Percentiles rank a stretch among this genome's conserved stretches.
Evolutionary conservation across 2,888 invertebrate genomes (phyloP).

Genomic region (Geotrupes spiniger): DNA sequence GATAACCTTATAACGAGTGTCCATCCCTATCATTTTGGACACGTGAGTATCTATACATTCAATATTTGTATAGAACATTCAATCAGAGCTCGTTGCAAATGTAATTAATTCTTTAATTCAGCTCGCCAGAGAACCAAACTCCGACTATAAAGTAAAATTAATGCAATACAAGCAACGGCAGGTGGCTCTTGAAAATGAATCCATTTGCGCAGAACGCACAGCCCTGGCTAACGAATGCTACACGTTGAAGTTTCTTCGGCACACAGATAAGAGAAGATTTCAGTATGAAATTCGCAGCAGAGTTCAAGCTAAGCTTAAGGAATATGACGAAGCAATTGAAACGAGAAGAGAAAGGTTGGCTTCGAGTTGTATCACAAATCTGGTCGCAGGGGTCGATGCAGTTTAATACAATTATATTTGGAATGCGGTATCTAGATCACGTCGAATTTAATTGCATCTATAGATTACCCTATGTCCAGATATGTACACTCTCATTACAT

Average conservation of each 20-base stretch:
- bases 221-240: slow-evolving; percentile 27
- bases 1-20: slow-evolving; percentile 32
- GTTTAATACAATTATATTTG: too few species aligned
- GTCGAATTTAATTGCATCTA: too few species aligned
- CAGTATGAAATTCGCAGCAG: slow-evolving; percentile 36
- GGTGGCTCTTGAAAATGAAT: slow-evolving; percentile 21
- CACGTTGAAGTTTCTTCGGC: slow-evolving; percentile 35
- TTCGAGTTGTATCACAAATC: too few species aligned
- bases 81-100: too few species aligned
- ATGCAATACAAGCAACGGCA: slow-evolving; percentile 37
- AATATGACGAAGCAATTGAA: slow-evolving; percentile 39
- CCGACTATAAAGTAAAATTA: slow-evolving; percentile 34
- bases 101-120: slow-evolving; percentile 16
- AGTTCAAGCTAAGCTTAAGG: slow-evolving; percentile 37
- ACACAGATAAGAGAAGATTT: slow-evolving; percentile 34
- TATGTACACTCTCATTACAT: neutral
- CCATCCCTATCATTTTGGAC: slow-evolving; percentile 31
- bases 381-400: too few species aligned
- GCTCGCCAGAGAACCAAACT: slow-evolving; percentile 38
- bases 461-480: neutral
- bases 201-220: slow-evolving; percentile 17
- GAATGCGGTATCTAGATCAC: too few species aligned
- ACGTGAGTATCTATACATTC: slow-evolving; percentile 34
- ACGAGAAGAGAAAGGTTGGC: slow-evolving; percentile 46
- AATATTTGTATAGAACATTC: too few species aligned